phyloP scores from a whole-genome alignment of 2,888 invertebrate genomes.

The Parnassius smintheus region DNA sequence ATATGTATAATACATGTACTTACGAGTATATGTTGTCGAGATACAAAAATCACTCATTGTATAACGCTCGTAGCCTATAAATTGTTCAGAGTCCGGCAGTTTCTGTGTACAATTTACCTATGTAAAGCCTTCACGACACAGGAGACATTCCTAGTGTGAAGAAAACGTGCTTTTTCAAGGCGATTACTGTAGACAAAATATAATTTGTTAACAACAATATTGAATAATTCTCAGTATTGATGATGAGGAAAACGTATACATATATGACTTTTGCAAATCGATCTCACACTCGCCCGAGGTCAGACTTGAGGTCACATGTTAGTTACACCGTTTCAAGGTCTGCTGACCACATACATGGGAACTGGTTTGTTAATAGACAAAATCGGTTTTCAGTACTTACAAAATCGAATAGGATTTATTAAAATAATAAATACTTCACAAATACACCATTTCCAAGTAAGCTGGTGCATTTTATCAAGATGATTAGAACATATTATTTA shows the following conservation, averaged over 20 bases:
- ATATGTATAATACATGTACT: no score
- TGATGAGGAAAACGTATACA: background rate
- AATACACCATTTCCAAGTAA: no score
- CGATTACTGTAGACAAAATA: background rate
- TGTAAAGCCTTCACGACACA: no score
- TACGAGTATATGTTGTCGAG: no score
- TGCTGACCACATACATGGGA: background rate
- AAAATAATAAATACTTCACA: no score
- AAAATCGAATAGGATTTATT: background rate
- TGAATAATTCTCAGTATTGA: background rate
- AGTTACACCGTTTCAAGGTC: constrained; percentile 1
- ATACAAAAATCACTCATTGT: background rate
- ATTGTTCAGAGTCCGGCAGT: no score
- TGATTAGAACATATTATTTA: no score
- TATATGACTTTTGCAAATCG: background rate
- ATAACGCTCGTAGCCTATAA: no score
- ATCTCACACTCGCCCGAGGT: background rate
- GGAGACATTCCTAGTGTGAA: no score
- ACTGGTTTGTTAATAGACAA: background rate
- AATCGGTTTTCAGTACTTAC: background rate
- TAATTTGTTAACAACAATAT: background rate
- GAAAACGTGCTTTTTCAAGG: no score
- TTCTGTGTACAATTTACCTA: background rate
- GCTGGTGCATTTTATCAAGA: no score
- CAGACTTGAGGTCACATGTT: background rate